phyloP scores from a whole-genome alignment of 64 coral and sea anemone species.

The Astreopora myriophthalma region DNA sequence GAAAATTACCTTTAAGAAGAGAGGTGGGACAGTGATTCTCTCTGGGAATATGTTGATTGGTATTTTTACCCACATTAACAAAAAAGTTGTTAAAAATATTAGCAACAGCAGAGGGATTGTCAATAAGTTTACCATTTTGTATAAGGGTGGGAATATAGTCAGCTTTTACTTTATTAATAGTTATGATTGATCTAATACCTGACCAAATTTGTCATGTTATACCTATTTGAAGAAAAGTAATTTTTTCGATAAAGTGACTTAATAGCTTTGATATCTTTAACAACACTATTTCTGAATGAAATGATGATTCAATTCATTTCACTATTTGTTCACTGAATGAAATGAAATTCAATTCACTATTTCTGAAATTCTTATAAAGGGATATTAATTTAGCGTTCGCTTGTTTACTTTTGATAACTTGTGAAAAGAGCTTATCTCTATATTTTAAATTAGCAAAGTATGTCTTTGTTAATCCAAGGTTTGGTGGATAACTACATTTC shows the following conservation, averaged over 20 bases:
- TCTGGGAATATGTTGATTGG: neutral
- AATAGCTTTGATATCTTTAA: conserved; percentile 30
- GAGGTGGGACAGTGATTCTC: neutral
- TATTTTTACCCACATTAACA: too few relatives aligned
- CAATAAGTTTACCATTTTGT: too few relatives aligned
- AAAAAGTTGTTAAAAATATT: neutral
- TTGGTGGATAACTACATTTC: too few relatives aligned
- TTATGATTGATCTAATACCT: neutral
- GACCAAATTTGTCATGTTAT: conserved; percentile 55
- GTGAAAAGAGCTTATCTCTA: conserved; percentile 29
- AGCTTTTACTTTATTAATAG: too few relatives aligned
- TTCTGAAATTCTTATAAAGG: conserved; percentile 16
- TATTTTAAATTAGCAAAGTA: conserved; percentile 28
- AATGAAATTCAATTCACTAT: too few relatives aligned
- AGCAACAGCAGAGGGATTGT: neutral
- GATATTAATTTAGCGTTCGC: neutral
- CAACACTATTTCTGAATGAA: conserved; percentile 46
- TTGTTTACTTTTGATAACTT: conserved; percentile 18
- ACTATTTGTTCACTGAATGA: too few relatives aligned
- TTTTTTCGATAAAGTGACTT: neutral
- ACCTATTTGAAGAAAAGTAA: conserved; percentile 24
- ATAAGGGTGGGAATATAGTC: too few relatives aligned
- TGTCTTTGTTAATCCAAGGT: too few relatives aligned
- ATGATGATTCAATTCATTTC: too few relatives aligned
- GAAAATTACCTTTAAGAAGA: too few relatives aligned